Conservation (phyloP, 2,888 invertebrate genomes). For the Brenthis ino region DNA sequence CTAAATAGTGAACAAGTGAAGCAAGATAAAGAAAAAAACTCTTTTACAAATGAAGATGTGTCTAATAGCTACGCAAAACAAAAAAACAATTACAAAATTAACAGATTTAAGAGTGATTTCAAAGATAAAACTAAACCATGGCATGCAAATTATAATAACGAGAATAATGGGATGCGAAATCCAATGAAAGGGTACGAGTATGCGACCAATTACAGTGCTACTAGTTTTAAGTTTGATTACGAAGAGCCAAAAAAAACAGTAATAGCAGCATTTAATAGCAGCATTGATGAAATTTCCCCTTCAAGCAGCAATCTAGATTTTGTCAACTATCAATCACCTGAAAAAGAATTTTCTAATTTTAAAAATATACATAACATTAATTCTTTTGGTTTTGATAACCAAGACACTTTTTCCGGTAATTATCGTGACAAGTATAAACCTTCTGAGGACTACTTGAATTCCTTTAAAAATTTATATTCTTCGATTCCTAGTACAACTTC, state of each 20-base stretch:
- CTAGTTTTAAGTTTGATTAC: conserved; percentile 61
- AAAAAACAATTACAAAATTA: conserved; percentile 47
- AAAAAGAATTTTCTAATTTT: conserved; percentile 56
- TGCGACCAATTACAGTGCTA: conserved; percentile 63
- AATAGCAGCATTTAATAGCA: conserved; percentile 42
- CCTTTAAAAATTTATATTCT: conserved; percentile 59
- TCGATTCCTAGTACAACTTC: conserved; percentile 56
- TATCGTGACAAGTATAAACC: conserved; percentile 53
- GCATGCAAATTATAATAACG: conserved; percentile 50
- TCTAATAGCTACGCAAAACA: conserved; percentile 47
- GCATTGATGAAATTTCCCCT: conserved; percentile 61
- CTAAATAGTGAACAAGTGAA: conserved; percentile 29
- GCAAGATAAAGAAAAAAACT: conserved; percentile 36
- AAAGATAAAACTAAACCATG: conserved; percentile 54
- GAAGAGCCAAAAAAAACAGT: conserved; percentile 55
- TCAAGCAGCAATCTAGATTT: conserved; percentile 66
- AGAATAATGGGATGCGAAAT: conserved; percentile 56
- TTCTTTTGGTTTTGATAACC: conserved; percentile 55
- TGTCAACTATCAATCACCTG: conserved; percentile 58
- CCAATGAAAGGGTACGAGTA: conserved; percentile 64
- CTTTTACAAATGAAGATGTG: conserved; percentile 43
- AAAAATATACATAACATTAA: conserved; percentile 59
- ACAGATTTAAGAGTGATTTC: conserved; percentile 49
- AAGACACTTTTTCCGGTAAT: conserved; percentile 48
- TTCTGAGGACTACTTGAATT: conserved; percentile 56